Percentiles rank a stretch among this genome's conserved stretches.
These are phyloP conservation scores for Sturnira hondurensis DNA, from an alignment of 2,113 vertebrate species.

Conservation along the genomic window DNA sequence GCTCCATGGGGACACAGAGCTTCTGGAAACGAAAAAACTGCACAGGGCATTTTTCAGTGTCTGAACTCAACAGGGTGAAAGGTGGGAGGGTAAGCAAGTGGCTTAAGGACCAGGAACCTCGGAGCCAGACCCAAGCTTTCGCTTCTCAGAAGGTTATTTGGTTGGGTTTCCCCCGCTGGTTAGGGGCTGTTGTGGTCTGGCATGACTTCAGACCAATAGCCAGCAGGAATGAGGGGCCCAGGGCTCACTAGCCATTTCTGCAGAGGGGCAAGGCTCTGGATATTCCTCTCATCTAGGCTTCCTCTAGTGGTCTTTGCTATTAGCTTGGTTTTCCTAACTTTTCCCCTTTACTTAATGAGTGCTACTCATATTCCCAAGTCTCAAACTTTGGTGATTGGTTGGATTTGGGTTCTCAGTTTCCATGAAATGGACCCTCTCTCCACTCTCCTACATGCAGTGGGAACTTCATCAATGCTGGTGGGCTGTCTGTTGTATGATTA, in stretches of 20 bases:
- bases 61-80: background rate
- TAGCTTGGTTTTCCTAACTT: background rate
- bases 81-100: background rate
- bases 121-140: background rate
- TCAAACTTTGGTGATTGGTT: background rate
- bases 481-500: background rate
- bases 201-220: accelerated
- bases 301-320: background rate
- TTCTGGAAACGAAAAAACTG: background rate
- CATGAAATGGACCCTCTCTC: background rate
- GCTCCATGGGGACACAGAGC: background rate
- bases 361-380: background rate
- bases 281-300: background rate
- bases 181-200: background rate
- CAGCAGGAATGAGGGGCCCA: accelerated
- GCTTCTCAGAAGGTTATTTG: no score
- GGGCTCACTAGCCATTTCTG: background rate
- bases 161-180: background rate
- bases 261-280: background rate
- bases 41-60: background rate
- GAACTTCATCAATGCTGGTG: background rate
- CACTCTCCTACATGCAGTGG: background rate
- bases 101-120: background rate
- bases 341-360: background rate
- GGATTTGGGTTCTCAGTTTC: background rate